Evolutionary conservation across 2,113 vertebrate genomes (phyloP).

Genomic region (Gallinago undulata): DNA sequence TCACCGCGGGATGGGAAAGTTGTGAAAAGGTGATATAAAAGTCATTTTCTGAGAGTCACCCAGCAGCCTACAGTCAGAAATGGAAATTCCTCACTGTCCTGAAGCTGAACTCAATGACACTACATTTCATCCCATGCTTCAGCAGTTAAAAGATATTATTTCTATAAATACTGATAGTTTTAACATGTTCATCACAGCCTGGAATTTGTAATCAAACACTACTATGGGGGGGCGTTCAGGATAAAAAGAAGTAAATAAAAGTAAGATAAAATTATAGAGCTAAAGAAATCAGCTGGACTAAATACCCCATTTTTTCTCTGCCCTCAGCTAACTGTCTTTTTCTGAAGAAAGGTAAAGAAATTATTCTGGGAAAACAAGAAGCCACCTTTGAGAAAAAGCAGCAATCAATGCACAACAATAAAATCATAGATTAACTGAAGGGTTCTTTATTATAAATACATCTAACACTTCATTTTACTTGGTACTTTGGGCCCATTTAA

Average conservation of each 20-base stretch:
- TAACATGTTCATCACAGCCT: not conserved
- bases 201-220: not conserved
- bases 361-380: not conserved
- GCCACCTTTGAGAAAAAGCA: not conserved
- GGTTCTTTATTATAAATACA: not conserved
- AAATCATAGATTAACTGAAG: not conserved
- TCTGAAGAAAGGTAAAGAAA: not conserved
- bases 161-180: not conserved
- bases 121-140: not conserved
- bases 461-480: not conserved
- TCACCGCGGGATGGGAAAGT: not conserved
- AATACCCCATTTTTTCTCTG: not conserved
- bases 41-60: not conserved
- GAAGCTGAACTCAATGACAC: not conserved
- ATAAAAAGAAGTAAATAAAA: not conserved
- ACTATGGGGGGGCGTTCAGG: too few relatives aligned
- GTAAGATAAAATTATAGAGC: not conserved
- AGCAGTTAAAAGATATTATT: not conserved
- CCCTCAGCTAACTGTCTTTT: not conserved
- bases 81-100: not conserved
- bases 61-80: not conserved
- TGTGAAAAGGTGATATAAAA: not conserved
- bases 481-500: conserved; percentile 10
- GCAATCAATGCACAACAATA: not conserved
- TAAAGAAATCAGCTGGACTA: not conserved